Percentiles rank a stretch among this genome's conserved stretches.
phyloP scores from a whole-genome alignment of 1,140 invertebrate species.

The Diplogasteroides magnus region DNA sequence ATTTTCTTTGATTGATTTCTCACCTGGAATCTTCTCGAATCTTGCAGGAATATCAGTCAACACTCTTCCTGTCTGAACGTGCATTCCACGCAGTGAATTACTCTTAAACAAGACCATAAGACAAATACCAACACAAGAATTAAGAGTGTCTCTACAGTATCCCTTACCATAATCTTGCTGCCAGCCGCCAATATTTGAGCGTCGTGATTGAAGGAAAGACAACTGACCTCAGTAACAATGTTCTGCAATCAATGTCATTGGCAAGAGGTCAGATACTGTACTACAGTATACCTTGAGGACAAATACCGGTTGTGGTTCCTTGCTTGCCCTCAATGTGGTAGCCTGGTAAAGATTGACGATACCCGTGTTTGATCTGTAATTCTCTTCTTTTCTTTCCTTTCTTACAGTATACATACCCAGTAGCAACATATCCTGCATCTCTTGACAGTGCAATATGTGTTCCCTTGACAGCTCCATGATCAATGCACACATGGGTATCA shows the following conservation, averaged over 20 bases:
- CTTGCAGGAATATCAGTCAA: not conserved
- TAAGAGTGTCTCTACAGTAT: not conserved
- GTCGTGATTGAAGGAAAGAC: conserved; percentile 7
- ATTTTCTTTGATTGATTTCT: too few species aligned
- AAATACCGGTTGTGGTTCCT: too few species aligned
- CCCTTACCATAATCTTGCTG: conserved; percentile 4
- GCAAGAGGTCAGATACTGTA: too few species aligned
- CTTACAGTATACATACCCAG: not conserved
- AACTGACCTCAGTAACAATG: too few species aligned
- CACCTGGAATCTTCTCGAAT: not conserved
- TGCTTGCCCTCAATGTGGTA: not conserved
- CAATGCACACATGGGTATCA: conserved; percentile 4
- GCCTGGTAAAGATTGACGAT: conserved; percentile 14
- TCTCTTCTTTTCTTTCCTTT: not conserved
- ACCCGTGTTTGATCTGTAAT: conserved; percentile 6
- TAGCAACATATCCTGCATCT: conserved; percentile 8
- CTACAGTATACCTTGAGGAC: too few species aligned
- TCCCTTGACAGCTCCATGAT: conserved; percentile 7
- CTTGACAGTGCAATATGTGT: conserved; percentile 1
- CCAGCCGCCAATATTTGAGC: conserved; percentile 1
- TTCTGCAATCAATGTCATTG: too few species aligned
- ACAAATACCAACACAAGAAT: too few species aligned
- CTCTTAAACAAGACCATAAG: too few species aligned
- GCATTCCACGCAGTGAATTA: not conserved
- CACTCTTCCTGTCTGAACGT: not conserved